Conservation (phyloP, 2,888 invertebrate species). For the Drosophila subsilvestris region DNA sequence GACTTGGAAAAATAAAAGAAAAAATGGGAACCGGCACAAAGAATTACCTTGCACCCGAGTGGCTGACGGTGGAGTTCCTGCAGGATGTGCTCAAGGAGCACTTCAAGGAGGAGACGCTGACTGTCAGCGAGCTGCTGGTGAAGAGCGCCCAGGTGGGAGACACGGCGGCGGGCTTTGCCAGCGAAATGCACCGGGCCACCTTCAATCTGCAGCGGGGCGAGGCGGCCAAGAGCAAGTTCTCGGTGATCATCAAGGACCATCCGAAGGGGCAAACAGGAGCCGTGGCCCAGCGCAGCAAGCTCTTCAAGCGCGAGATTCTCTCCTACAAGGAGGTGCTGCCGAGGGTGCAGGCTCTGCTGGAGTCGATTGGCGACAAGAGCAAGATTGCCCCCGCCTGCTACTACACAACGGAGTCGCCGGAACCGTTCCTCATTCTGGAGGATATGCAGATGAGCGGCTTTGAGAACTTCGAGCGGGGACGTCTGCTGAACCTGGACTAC, state of each 20-base stretch:
- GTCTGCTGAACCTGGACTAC: constrained; percentile 86
- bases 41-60: constrained; percentile 81
- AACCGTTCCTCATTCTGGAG: constrained; percentile 85
- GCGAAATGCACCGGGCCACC: constrained; percentile 82
- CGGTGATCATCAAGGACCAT: constrained; percentile 83
- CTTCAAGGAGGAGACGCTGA: constrained; percentile 80
- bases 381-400: constrained; percentile 83
- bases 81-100: constrained; percentile 83
- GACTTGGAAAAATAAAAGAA: constrained; percentile 59
- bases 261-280: constrained; percentile 82
- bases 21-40: constrained; percentile 81
- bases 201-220: constrained; percentile 78
- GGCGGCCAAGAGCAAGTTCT: constrained; percentile 72
- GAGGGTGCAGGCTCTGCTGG: constrained; percentile 77
- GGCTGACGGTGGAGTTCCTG: constrained; percentile 81
- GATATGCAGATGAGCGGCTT: constrained; percentile 86
- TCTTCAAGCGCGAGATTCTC: constrained; percentile 83
- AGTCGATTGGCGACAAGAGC: constrained; percentile 79
- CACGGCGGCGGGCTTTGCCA: constrained; percentile 80
- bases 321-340: constrained; percentile 82
- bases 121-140: constrained; percentile 75
- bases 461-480: constrained; percentile 85
- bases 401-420: constrained; percentile 82
- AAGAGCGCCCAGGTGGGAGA: constrained; percentile 69
- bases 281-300: constrained; percentile 82